Conservation (phyloP, 2,113 vertebrate genomes). For the Gnathonemus longibarbis region DNA sequence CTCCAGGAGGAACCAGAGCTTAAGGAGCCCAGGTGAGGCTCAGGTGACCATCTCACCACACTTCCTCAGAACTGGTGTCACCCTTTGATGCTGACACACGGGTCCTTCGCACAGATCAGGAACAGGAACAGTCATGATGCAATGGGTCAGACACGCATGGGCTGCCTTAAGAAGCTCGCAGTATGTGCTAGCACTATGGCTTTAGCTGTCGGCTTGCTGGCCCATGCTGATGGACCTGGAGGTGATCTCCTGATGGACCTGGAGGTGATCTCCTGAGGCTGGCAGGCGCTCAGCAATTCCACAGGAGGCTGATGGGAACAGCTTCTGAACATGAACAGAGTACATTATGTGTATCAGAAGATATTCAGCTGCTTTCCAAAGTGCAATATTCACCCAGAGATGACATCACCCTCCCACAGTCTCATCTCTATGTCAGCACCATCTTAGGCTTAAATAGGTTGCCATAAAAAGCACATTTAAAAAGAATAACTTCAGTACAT, state of each 20-base stretch:
- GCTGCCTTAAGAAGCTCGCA: neutral
- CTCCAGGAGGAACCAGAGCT: conserved; percentile 1
- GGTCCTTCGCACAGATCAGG: neutral
- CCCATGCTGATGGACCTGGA: neutral
- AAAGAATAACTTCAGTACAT: neutral
- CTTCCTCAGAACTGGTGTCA: neutral
- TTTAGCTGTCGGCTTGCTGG: too few species aligned
- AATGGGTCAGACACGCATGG: neutral
- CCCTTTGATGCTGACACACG: neutral
- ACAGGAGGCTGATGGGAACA: neutral
- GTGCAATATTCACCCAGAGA: neutral
- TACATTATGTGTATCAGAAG: neutral
- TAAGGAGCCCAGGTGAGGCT: conserved; percentile 15
- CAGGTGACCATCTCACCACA: neutral
- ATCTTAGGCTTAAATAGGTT: neutral
- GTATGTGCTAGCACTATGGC: neutral
- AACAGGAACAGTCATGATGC: neutral
- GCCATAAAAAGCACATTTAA: neutral
- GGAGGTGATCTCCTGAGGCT: neutral
- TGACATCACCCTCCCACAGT: neutral
- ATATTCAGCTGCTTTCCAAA: neutral
- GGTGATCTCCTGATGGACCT: too few species aligned
- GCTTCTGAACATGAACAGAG: neutral
- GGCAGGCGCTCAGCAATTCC: neutral
- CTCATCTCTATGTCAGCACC: neutral